A percentile compares a stretch with the other conserved stretches of the same genome.
These are phyloP conservation scores for Sinella curviseta DNA, from an alignment of 1,140 invertebrate genomes.

Conservation along the genomic window DNA sequence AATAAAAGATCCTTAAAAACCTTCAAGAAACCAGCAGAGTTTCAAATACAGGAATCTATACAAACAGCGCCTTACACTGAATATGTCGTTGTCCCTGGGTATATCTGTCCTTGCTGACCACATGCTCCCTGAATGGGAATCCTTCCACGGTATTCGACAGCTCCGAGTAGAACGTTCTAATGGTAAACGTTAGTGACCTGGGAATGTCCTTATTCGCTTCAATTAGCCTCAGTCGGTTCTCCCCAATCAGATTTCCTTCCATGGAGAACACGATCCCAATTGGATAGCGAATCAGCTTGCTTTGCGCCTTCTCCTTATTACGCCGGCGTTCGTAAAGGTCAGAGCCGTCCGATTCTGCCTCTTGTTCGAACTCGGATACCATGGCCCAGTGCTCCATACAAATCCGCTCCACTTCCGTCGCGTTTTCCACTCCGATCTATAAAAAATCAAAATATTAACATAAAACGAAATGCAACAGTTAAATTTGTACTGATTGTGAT, in stretches of 20 bases:
- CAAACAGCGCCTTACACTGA: no score
- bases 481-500: no score
- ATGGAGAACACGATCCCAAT: background rate
- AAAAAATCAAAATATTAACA: background rate
- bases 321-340: background rate
- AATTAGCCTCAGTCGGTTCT: background rate
- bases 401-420: background rate
- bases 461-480: no score
- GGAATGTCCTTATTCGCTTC: background rate
- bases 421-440: background rate
- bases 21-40: no score
- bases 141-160: background rate
- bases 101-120: background rate
- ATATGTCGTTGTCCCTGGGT: background rate
- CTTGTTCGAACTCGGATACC: background rate
- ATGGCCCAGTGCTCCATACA: background rate
- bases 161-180: constrained; percentile 5
- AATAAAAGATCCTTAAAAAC: no score
- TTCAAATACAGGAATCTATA: no score
- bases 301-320: background rate
- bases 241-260: background rate
- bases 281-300: background rate
- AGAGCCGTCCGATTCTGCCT: background rate
- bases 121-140: background rate
- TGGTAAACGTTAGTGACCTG: background rate